Evolutionary conservation across 2,797 vertebrate species (phyloP).

Genomic region (Hapalemur alaotrensis): DNA sequence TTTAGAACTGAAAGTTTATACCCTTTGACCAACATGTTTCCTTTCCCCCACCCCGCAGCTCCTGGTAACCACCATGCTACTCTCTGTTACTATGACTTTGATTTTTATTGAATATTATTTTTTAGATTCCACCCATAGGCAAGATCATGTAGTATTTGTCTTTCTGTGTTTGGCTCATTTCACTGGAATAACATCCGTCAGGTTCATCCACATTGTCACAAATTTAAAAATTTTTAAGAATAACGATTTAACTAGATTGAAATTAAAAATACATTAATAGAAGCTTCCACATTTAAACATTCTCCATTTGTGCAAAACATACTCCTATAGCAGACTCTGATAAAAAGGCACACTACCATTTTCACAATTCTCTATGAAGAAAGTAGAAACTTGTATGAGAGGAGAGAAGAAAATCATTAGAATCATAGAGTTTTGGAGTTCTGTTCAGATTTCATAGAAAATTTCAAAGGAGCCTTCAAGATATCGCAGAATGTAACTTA

Average conservation of each 20-base stretch:
- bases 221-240: neutral
- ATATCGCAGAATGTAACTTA: neutral
- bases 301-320: neutral
- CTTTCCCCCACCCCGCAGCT: neutral
- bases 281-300: neutral
- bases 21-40: neutral
- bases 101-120: neutral
- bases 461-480: neutral
- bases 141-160: neutral
- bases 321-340: neutral
- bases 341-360: neutral
- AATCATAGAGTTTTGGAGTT: neutral
- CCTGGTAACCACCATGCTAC: neutral
- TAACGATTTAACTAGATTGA: neutral
- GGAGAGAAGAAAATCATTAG: neutral
- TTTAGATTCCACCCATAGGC: neutral
- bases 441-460: neutral
- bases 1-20: neutral
- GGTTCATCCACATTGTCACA: neutral
- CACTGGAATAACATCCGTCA: neutral
- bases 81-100: neutral
- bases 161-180: neutral
- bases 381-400: neutral
- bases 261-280: neutral
- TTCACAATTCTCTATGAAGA: neutral